Evolutionary conservation across 2,113 vertebrate species (phyloP).

Genomic region (Rutilus rutilus): DNA sequence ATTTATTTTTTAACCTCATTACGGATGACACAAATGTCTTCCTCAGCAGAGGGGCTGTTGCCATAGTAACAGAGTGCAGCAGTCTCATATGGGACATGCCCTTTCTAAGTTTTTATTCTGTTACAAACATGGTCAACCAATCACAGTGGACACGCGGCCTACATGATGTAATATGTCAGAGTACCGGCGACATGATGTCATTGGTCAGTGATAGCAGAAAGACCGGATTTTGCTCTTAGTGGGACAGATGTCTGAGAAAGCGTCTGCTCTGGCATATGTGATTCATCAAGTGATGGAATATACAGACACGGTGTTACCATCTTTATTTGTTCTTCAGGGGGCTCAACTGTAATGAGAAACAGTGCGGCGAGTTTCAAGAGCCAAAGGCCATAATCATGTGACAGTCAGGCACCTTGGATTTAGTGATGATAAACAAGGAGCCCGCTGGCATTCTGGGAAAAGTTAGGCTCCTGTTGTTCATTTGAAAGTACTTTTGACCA

Average conservation of each 20-base stretch:
- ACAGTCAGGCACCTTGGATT: slow-evolving; percentile 2
- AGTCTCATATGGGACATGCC: slow-evolving; percentile 37
- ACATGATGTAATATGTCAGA: slow-evolving; percentile 31
- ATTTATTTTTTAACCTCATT: slow-evolving; percentile 58
- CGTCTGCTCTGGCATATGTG: neutral
- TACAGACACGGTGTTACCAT: neutral
- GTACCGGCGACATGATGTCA: neutral
- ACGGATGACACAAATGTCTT: slow-evolving; percentile 44
- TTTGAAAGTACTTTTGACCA: slow-evolving; percentile 3
- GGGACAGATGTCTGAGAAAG: neutral
- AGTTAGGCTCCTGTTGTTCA: neutral
- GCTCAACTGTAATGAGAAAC: neutral
- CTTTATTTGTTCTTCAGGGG: neutral
- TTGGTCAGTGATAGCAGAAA: neutral
- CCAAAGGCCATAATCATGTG: neutral
- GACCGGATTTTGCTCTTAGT: neutral
- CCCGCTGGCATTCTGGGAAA: neutral
- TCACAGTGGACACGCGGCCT: neutral
- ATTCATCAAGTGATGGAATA: neutral
- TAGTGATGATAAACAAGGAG: slow-evolving; percentile 21
- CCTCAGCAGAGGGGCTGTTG: slow-evolving; percentile 38
- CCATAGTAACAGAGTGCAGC: slow-evolving; percentile 53
- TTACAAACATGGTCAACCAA: slow-evolving; percentile 12
- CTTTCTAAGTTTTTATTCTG: slow-evolving; percentile 37
- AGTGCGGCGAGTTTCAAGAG: neutral